These are phyloP conservation scores for Pyrrhia umbra DNA, from an alignment of 2,888 invertebrate genomes.

Conservation along the genomic window DNA sequence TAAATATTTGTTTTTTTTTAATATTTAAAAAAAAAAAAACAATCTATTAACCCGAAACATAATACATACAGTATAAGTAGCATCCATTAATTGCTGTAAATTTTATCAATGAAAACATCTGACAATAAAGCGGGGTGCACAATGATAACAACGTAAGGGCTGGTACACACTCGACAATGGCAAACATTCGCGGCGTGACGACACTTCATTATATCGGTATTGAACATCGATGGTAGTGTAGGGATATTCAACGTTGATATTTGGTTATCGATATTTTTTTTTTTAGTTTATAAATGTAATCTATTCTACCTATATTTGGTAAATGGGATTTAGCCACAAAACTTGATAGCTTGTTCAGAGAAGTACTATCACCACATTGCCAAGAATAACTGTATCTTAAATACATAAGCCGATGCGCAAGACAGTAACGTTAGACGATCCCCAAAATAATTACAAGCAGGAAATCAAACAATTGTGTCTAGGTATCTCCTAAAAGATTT, in stretches of 20 bases:
- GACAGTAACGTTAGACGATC: no score
- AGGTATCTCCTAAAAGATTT: no score
- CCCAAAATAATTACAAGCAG: no score
- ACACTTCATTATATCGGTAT: slow-evolving; percentile 87
- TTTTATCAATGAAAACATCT: slow-evolving; percentile 56
- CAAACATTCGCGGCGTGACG: slow-evolving; percentile 78
- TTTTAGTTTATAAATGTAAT: no score
- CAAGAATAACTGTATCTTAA: no score
- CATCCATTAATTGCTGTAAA: slow-evolving; percentile 50
- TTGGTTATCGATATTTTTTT: background rate
- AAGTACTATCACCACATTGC: no score
- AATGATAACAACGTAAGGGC: slow-evolving; percentile 66
- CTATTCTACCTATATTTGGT: background rate
- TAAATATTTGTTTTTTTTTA: no score
- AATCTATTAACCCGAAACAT: background rate
- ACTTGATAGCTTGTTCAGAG: no score
- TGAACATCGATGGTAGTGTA: slow-evolving; percentile 74
- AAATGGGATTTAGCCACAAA: no score
- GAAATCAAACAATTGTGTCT: no score
- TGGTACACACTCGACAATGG: slow-evolving; percentile 68
- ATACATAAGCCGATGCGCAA: no score
- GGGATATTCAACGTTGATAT: slow-evolving; percentile 44
- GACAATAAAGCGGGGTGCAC: slow-evolving; percentile 64
- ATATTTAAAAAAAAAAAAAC: no score
- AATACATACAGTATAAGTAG: slow-evolving; percentile 26